Base-by-base conservation (phyloP, 1,140 invertebrate genomes). In the Steinernema feltiae region DNA sequence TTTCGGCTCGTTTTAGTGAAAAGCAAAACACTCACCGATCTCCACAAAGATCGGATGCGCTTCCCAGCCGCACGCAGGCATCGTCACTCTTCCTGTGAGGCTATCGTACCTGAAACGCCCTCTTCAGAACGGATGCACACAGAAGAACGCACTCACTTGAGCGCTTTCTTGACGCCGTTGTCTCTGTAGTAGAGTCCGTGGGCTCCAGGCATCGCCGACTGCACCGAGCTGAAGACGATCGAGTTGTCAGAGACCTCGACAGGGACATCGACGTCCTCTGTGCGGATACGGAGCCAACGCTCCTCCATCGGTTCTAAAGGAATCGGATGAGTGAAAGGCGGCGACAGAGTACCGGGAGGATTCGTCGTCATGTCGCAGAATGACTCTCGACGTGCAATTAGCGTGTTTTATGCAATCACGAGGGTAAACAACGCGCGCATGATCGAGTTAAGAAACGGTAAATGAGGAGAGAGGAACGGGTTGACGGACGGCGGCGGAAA, bases 111-210 rank as follows among this genome's bases (percentile, higher is more conserved):
- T 74, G 46, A 76, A 76, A 73, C 48, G 24, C n/a, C n/a, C 12
- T 3, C 1, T 15, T n/a, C 17, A 18, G 1, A 48, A 12, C 48
- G 30, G 46, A 74, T 18, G 32, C 15, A 31, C 1, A 46, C 32
- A 0, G 31, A 48, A 30, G 32, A 32, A 31, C 3, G 30, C 21
- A 76, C 72, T 70, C 12, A 78, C 77, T 69, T 53, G n/a, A 79
- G 72, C 35, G 78, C 76, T 35, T 78, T 77, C 70, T 70, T 79
- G 48, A 78, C 69, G 70, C 78, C 78, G 69, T 74, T 72, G 41
- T 79, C 76, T 32, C 73, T 17, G 32, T 78, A 79, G 73, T 79
- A 79, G 48, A 79, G 76, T 30, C 78, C 78, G 30, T 79, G 78
- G 27, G 78, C 78, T 15, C 76, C 78, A 32, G 78, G 78, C 18